phyloP scores from a whole-genome alignment of 2,113 vertebrate species.

The Chaetodon auriga region DNA sequence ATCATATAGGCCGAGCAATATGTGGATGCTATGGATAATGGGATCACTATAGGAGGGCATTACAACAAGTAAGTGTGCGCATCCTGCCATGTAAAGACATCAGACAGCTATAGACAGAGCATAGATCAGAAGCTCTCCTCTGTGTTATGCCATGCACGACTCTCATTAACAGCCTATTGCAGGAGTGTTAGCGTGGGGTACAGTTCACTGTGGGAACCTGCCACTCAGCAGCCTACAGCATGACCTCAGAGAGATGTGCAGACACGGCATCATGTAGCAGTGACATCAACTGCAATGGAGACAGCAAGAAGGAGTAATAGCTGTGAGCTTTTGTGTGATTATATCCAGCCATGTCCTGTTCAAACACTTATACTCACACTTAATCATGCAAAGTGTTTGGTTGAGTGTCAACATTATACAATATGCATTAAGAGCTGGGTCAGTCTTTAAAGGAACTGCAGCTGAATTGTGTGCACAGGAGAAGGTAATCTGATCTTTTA shows the following conservation, averaged over 20 bases:
- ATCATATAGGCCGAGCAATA: conserved; percentile 10
- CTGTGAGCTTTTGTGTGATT: not conserved
- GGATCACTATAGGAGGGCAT: conserved; percentile 23
- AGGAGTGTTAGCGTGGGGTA: not conserved
- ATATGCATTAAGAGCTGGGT: not conserved
- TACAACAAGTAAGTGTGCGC: conserved; percentile 46
- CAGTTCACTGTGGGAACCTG: not conserved
- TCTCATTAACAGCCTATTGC: too few species aligned
- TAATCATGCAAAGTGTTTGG: not conserved
- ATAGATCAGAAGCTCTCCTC: not conserved
- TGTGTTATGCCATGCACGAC: not conserved
- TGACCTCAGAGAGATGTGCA: too few species aligned
- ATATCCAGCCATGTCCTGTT: not conserved
- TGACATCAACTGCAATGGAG: not conserved
- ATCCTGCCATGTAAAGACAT: conserved; percentile 15
- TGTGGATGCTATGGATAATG: conserved; percentile 37
- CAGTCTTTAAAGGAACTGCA: not conserved
- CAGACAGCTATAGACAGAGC: not conserved
- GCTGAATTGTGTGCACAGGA: too few species aligned
- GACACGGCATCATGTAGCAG: not conserved
- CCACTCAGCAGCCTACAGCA: not conserved
- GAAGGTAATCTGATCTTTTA: too few species aligned
- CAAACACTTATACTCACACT: not conserved
- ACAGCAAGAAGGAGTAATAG: too few species aligned
- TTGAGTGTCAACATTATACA: too few species aligned